A percentile compares a stretch with the other conserved stretches of the same genome.
Evolutionary conservation across 2,797 vertebrate genomes (phyloP).

Genomic region (Vultur gryphus): DNA sequence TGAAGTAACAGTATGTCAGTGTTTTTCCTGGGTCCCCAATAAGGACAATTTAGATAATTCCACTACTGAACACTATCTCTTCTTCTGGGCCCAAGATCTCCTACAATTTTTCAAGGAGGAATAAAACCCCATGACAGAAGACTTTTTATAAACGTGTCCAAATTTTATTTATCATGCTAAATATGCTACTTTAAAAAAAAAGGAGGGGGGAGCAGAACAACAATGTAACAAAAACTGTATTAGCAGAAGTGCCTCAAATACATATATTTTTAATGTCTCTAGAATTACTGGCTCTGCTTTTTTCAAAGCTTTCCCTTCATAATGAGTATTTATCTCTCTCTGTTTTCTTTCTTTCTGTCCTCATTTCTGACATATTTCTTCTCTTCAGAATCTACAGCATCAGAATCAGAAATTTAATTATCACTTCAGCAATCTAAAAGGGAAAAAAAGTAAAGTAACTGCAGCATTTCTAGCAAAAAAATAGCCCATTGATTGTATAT

Average conservation of each 20-base stretch:
- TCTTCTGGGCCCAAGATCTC: background rate
- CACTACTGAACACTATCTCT: background rate
- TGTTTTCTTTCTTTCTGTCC: background rate
- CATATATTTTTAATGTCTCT: background rate
- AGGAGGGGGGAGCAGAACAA: accelerated
- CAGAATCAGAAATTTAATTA: background rate
- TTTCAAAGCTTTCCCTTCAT: background rate
- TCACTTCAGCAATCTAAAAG: background rate
- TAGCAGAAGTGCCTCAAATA: background rate
- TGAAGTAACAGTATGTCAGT: background rate
- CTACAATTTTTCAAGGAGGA: background rate
- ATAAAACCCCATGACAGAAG: background rate
- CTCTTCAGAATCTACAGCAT: background rate
- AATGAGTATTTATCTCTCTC: background rate
- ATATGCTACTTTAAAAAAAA: background rate
- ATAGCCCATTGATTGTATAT: background rate
- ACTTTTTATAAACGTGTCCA: background rate
- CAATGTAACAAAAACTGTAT: background rate
- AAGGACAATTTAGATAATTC: background rate
- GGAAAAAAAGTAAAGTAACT: background rate
- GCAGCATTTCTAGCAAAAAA: background rate
- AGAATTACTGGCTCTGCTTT: background rate
- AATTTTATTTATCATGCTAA: background rate
- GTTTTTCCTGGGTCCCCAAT: background rate
- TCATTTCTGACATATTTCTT: background rate